Conservation (phyloP, 2,888 invertebrate genomes). For the Hypercompe scribonia region DNA sequence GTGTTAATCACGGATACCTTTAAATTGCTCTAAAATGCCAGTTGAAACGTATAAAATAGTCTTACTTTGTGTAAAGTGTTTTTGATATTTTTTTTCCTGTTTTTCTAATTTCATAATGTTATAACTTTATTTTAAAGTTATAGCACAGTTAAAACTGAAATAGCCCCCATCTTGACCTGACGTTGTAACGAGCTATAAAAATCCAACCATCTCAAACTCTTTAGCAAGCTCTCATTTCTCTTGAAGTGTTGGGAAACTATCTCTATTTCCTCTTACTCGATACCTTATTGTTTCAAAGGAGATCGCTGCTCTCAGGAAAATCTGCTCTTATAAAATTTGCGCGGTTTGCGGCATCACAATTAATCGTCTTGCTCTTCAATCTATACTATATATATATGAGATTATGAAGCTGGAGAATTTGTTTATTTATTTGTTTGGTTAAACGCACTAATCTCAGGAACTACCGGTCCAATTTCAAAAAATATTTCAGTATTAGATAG, state of each 20-base stretch:
- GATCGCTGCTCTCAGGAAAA: not conserved
- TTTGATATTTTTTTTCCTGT: no score
- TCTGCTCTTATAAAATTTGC: not conserved
- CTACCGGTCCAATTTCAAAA: no score
- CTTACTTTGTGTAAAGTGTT: no score
- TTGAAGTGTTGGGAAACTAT: not conserved
- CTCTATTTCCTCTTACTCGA: not conserved
- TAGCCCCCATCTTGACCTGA: not conserved
- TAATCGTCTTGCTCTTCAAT: not conserved
- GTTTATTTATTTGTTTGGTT: no score
- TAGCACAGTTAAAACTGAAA: no score
- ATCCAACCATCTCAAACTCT: not conserved
- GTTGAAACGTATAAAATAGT: not conserved
- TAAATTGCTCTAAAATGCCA: not conserved
- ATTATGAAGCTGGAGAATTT: no score
- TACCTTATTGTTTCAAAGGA: not conserved
- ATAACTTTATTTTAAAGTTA: no score
- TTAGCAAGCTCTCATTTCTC: not conserved
- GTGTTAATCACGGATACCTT: not conserved
- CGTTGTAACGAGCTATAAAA: not conserved
- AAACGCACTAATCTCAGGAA: no score
- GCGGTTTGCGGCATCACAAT: not conserved
- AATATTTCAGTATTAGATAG: no score
- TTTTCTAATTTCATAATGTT: no score
- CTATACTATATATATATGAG: no score